Percentiles rank a stretch among this genome's conserved stretches.
Conservation (phyloP, 2,888 invertebrate genomes). For the Lithophane socia region DNA sequence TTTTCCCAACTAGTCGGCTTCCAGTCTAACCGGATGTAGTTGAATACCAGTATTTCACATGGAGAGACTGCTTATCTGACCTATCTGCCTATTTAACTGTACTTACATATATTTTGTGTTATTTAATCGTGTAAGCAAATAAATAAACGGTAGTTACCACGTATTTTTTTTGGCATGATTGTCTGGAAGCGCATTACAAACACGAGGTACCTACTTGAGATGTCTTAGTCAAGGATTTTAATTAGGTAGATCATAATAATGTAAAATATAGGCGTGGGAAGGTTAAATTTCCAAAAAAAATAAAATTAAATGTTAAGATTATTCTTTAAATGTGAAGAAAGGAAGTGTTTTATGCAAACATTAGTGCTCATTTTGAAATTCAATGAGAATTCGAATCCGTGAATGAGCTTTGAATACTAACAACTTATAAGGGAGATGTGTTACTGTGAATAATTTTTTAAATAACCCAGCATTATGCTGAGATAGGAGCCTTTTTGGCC, state of each 20-base stretch:
- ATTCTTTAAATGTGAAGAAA: background rate
- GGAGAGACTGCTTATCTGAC: too few species aligned
- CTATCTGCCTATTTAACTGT: too few species aligned
- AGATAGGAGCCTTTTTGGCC: too few species aligned
- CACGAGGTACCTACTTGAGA: background rate
- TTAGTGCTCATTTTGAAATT: background rate
- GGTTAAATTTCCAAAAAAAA: background rate
- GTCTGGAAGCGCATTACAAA: background rate
- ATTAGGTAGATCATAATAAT: background rate
- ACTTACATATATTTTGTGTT: background rate
- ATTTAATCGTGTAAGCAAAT: background rate
- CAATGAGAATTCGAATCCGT: background rate
- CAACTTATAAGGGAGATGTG: too few species aligned
- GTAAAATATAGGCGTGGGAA: conserved; percentile 7
- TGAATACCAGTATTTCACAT: too few species aligned
- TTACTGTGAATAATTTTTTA: too few species aligned
- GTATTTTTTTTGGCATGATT: background rate
- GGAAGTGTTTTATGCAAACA: conserved; percentile 33
- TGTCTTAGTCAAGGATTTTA: conserved; percentile 2
- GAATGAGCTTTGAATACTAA: background rate
- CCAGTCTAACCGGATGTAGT: too few species aligned
- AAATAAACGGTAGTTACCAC: background rate
- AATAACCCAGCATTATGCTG: too few species aligned
- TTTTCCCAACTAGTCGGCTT: too few species aligned
- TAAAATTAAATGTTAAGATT: conserved; percentile 22